phyloP scores from a whole-genome alignment of 2,888 invertebrate genomes.

The Scaptomyza parva region DNA sequence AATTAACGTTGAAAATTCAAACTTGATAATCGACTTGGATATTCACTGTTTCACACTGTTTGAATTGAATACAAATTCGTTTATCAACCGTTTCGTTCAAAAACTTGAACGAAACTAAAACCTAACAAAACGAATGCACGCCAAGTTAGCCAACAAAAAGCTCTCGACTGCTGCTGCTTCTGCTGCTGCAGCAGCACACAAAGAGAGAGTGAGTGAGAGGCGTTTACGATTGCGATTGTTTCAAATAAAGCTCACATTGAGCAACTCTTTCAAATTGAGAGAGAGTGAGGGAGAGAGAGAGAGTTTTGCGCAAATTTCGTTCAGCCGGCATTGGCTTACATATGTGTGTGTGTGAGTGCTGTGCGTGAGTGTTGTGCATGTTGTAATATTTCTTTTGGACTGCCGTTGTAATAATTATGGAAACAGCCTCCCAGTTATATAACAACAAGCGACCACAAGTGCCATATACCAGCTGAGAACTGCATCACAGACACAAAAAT shows the following conservation, averaged over 20 bases:
- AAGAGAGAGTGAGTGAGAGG: conserved; percentile 1
- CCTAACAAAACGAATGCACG: conserved; percentile 12
- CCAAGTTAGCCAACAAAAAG: conserved; percentile 31
- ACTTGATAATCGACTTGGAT: conserved; percentile 7
- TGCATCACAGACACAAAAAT: not conserved
- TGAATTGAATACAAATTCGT: conserved; percentile 5
- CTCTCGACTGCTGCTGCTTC: not conserved
- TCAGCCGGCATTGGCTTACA: conserved; percentile 48
- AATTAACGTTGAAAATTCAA: conserved; percentile 22
- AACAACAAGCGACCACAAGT: conserved; percentile 31
- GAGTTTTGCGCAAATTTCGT: conserved; percentile 61
- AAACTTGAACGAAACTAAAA: conserved; percentile 54
- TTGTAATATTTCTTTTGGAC: conserved; percentile 8
- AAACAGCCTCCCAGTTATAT: conserved; percentile 40
- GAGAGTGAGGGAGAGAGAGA: conserved; percentile 10
- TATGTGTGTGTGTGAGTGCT: not conserved
- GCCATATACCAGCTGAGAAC: conserved; percentile 32
- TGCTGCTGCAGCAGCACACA: conserved; percentile 11
- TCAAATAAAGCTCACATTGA: conserved; percentile 26
- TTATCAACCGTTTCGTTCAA: conserved; percentile 46
- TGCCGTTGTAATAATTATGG: conserved; percentile 35
- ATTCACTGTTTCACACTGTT: conserved; percentile 8
- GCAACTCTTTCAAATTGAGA: conserved; percentile 29
- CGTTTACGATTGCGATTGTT: conserved; percentile 37
- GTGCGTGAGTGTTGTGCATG: conserved; percentile 51